Evolutionary conservation across 2,888 invertebrate genomes (phyloP).

Genomic region (Synanthedon formicaeformis): DNA sequence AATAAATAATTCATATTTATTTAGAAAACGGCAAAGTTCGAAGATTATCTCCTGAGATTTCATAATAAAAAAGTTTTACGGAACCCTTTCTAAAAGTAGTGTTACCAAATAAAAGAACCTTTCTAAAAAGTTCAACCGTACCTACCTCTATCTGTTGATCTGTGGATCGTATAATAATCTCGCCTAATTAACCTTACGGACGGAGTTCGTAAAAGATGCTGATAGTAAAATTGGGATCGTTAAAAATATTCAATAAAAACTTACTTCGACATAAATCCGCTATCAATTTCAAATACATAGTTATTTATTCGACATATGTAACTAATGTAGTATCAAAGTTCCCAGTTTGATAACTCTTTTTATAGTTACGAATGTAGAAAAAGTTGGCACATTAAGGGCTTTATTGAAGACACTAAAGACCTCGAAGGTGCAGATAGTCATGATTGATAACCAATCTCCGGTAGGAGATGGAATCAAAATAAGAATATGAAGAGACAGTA

Average conservation of each 20-base stretch:
- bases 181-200: slow-evolving; percentile 49
- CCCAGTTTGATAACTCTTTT: slow-evolving; percentile 2
- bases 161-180: slow-evolving; percentile 22
- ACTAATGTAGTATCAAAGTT: not conserved
- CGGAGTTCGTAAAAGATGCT: slow-evolving; percentile 36
- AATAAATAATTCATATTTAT: too few species aligned
- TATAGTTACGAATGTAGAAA: slow-evolving; percentile 8
- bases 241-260: slow-evolving; percentile 45
- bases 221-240: slow-evolving; percentile 43
- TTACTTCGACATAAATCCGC: not conserved
- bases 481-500: too few species aligned
- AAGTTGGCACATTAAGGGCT: slow-evolving; percentile 5
- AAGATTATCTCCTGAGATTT: too few species aligned
- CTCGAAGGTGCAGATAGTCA: too few species aligned
- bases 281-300: not conserved
- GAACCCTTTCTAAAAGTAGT: too few species aligned
- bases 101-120: too few species aligned
- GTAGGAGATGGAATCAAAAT: too few species aligned
- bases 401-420: too few species aligned
- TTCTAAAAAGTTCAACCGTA: too few species aligned
- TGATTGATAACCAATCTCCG: too few species aligned
- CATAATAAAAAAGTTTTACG: too few species aligned
- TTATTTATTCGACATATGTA: not conserved
- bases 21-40: too few species aligned
- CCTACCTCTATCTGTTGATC: not conserved